Evolutionary conservation across 2,888 invertebrate genomes (phyloP).

Genomic region (Leptothorax acervorum): DNA sequence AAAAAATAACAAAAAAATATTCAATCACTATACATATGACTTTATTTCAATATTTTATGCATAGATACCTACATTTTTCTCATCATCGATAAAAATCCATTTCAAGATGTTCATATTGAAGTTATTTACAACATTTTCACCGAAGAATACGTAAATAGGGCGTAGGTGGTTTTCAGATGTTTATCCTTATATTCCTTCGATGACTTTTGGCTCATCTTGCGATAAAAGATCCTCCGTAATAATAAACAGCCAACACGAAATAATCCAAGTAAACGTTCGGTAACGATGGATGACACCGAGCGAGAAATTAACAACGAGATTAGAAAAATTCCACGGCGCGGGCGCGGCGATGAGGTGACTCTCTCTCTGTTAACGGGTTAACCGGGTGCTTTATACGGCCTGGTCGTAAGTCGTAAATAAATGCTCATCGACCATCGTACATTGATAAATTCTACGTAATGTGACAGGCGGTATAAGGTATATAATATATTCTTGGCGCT

Average conservation of each 20-base stretch:
- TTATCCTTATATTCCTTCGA: background rate
- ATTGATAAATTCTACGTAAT: constrained; percentile 64
- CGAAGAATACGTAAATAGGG: no score
- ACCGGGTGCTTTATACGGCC: background rate
- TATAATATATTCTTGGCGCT: constrained; percentile 71
- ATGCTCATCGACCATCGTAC: constrained; percentile 27
- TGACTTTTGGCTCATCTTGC: background rate
- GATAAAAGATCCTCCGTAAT: background rate
- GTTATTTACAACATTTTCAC: no score
- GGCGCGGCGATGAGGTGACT: background rate
- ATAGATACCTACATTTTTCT: no score
- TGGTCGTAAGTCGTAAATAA: background rate
- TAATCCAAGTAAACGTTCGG: background rate
- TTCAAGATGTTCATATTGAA: no score
- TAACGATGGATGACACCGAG: background rate
- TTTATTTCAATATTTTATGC: no score
- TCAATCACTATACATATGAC: no score
- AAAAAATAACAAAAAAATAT: no score
- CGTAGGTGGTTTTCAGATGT: no score
- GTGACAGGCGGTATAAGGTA: constrained; percentile 22
- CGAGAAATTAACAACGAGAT: background rate
- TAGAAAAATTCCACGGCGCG: background rate
- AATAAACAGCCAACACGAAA: background rate
- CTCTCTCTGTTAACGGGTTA: background rate
- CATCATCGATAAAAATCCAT: no score